Conservation (phyloP, 2,113 vertebrate species). For the Mionectes macconnelli region DNA sequence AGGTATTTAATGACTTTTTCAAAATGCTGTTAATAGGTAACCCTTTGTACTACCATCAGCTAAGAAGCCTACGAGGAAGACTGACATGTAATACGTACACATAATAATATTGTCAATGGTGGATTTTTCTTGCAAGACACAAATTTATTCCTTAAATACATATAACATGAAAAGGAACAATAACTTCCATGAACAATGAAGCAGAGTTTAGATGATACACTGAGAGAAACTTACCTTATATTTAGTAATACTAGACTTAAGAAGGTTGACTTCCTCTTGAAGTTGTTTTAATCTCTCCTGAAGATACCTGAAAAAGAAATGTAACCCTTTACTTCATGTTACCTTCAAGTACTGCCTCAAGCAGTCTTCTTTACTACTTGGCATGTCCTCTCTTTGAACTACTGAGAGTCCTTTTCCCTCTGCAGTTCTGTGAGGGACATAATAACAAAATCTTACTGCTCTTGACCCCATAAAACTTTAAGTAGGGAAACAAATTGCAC, state of each 20-base stretch:
- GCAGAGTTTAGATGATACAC: not conserved
- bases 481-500: constrained; percentile 40
- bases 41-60: not conserved
- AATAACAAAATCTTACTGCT: constrained; percentile 37
- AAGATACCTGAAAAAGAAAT: constrained; percentile 84
- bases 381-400: constrained; percentile 31
- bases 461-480: constrained; percentile 46
- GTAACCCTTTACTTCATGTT: not conserved
- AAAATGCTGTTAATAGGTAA: not conserved
- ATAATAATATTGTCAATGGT: not conserved
- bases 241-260: constrained; percentile 90
- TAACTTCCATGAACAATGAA: not conserved
- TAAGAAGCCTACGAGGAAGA: not conserved
- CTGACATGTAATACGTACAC: not conserved
- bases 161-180: not conserved
- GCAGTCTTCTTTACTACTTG: not conserved
- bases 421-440: constrained; percentile 18
- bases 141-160: not conserved
- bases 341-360: constrained; percentile 18
- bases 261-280: constrained; percentile 89
- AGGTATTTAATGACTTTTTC: not conserved
- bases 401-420: not conserved
- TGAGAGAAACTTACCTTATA: constrained; percentile 83
- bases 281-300: constrained; percentile 92
- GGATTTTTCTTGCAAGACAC: not conserved